Evolutionary conservation across 2,113 vertebrate genomes (phyloP), one percentile per base, ranked within the genome.

Genomic region (Hemibates koningsi): DNA sequence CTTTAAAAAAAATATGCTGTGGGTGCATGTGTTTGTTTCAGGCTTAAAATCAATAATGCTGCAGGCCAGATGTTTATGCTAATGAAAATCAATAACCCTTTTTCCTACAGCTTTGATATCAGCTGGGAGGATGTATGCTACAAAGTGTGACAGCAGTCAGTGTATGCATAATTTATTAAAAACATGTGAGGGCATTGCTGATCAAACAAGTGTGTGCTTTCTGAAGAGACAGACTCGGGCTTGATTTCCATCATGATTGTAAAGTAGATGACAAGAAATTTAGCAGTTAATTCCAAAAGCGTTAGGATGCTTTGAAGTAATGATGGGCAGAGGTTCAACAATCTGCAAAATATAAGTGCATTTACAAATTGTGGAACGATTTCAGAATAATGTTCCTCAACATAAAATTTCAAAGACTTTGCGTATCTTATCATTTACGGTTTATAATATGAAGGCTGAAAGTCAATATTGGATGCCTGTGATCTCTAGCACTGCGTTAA

Each of bases 51-150:
- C 94, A 85, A 94, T 95, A 93, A 66, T 7, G 76, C 82, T 88
- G 85, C 88, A 83, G 84, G 91, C 85, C 92, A 89, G 87, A 91
- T 92, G 88, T 94, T 91, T 83, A 87, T 56, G 29, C 80, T 87
- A 86, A 90, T 87, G 36, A 91, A 95, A 94, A 93, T 95, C 94
- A 90, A 95, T 95, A 81, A 8, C 41, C 52, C 82, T 88, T 93
- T 76, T 94, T 76, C 87, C 87, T 90, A 86, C 56, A 57, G 89
- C 71, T 87, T 84, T 83, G 48, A 78, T 85, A 45, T 27, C 68
- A 53, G 88, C 76, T 84, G 71, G 45, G 50, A 83, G 52, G 34
- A 82, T 9, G 27, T 48, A 17, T 66, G 21, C 38, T 53, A 41
- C 32, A 32, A 24, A 59, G 45, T 17, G 57, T 27, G 79, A 84